These are phyloP conservation scores for Pseudomyrmex pallidus DNA, from an alignment of 1,140 invertebrate genomes.

Conservation along the genomic window DNA sequence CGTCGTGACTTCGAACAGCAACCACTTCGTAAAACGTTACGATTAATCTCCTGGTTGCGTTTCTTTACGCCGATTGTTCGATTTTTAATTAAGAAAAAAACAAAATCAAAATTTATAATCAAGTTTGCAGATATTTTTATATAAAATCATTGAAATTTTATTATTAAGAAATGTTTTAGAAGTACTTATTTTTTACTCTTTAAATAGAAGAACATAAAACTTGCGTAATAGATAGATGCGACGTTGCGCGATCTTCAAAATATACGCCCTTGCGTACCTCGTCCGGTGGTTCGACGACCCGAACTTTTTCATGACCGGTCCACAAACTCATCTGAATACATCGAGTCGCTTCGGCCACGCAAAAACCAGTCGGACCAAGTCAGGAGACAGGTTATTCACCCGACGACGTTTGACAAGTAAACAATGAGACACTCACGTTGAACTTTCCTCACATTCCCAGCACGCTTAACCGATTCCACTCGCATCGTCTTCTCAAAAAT, in stretches of 20 bases:
- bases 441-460: conserved; percentile 39
- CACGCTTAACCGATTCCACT: conserved; percentile 33
- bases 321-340: conserved; percentile 70
- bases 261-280: neutral
- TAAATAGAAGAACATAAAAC: neutral
- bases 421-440: conserved; percentile 43
- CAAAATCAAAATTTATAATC: neutral
- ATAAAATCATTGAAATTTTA: neutral
- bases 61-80: neutral
- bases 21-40: neutral
- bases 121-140: neutral
- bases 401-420: conserved; percentile 52
- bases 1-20: conserved; percentile 7
- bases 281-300: conserved; percentile 66
- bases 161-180: too few species aligned
- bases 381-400: conserved; percentile 42
- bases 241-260: conserved; percentile 30
- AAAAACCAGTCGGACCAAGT: conserved; percentile 63
- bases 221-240: neutral
- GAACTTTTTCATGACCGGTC: conserved; percentile 62
- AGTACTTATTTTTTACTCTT: neutral
- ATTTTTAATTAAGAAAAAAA: neutral
- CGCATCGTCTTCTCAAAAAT: conserved; percentile 23
- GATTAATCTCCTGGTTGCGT: conserved; percentile 6
- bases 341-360: conserved; percentile 43